Evolutionary conservation across 2,797 vertebrate genomes (phyloP).

Genomic region (Myotis planiceps): DNA sequence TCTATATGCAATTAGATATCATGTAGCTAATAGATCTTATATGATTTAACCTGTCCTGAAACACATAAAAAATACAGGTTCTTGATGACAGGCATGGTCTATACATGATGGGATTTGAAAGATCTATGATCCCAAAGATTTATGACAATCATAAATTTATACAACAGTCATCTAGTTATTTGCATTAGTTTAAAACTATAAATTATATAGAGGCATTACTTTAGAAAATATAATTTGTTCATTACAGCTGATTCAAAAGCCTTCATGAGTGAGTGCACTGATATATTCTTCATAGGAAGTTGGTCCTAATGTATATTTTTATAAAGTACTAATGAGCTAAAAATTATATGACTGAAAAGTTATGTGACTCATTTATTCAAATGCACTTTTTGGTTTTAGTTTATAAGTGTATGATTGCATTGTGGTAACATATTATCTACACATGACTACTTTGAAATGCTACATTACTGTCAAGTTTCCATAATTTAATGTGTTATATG

Average conservation of each 20-base stretch:
- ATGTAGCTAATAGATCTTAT: neutral
- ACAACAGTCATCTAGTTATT: neutral
- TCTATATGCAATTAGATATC: neutral
- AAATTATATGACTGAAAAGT: neutral
- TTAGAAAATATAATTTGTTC: constrained; percentile 61
- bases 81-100: neutral
- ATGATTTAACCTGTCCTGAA: neutral
- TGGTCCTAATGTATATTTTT: neutral
- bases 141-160: neutral
- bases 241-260: constrained; percentile 61
- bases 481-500: constrained; percentile 14
- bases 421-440: neutral
- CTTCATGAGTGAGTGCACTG: neutral
- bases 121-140: neutral
- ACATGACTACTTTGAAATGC: neutral
- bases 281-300: constrained; percentile 48
- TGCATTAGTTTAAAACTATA: constrained; percentile 45
- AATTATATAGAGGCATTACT: constrained; percentile 61
- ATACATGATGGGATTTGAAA: neutral
- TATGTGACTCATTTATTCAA: neutral
- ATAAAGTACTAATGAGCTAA: neutral
- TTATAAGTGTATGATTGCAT: neutral
- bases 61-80: neutral
- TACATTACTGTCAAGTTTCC: neutral
- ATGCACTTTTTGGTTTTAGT: neutral